A percentile compares a stretch with the other conserved stretches of the same genome.
Evolutionary conservation across 2,888 invertebrate genomes (phyloP).

Genomic region (Malachius bipustulatus): DNA sequence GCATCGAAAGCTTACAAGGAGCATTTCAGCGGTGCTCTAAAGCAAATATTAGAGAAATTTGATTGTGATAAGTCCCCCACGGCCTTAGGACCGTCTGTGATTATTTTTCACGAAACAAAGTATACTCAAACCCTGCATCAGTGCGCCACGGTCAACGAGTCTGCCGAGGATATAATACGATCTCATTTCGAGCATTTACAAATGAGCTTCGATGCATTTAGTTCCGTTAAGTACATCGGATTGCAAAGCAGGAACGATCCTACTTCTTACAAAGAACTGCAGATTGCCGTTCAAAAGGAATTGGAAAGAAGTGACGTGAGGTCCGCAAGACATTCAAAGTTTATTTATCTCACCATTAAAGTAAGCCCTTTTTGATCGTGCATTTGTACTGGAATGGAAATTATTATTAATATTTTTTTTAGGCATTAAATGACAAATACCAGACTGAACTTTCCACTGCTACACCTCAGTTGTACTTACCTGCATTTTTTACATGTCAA

Average conservation of each 20-base stretch:
- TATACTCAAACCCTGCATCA: constrained; percentile 54
- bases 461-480: constrained; percentile 55
- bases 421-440: constrained; percentile 63
- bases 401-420: no score
- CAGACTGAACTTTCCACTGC: constrained; percentile 52
- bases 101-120: constrained; percentile 69
- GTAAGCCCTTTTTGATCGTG: constrained; percentile 29
- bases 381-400: neutral
- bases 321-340: constrained; percentile 52
- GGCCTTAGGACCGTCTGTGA: constrained; percentile 54
- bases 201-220: constrained; percentile 57
- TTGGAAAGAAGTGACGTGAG: constrained; percentile 58
- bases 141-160: constrained; percentile 44
- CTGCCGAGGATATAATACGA: constrained; percentile 50
- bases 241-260: constrained; percentile 40
- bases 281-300: constrained; percentile 46
- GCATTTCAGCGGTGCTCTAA: constrained; percentile 54
- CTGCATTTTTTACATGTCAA: constrained; percentile 68
- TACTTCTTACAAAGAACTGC: constrained; percentile 51
- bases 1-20: constrained; percentile 63
- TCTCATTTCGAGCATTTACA: constrained; percentile 49
- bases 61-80: constrained; percentile 20
- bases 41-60: constrained; percentile 25
- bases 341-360: constrained; percentile 56
- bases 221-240: constrained; percentile 58